Conservation (phyloP, 1,140 invertebrate genomes). For the Bombus balteatus region DNA sequence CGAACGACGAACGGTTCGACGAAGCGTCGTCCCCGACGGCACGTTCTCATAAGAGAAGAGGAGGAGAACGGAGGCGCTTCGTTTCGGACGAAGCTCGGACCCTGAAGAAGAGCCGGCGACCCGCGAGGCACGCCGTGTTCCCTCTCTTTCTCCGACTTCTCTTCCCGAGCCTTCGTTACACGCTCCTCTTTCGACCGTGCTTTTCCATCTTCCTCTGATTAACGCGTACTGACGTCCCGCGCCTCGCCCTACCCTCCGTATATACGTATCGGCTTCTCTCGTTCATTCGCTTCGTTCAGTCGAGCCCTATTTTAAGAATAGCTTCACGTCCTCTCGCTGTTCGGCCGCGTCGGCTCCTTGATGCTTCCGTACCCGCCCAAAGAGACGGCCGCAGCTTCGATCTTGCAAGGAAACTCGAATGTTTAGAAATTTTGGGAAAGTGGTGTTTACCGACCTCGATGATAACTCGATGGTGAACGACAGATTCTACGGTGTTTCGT, state of each 20-base stretch:
- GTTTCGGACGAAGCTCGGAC: constrained; percentile 79
- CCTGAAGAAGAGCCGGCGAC: constrained; percentile 80
- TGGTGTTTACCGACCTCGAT: no score
- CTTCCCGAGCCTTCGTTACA: constrained; percentile 37
- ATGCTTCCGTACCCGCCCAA: constrained; percentile 38
- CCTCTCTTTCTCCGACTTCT: constrained; percentile 66
- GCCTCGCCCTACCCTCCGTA: constrained; percentile 11
- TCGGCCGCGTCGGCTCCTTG: constrained; percentile 27
- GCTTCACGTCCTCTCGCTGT: constrained; percentile 61
- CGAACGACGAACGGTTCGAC: constrained; percentile 41
- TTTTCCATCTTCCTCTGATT: constrained; percentile 20
- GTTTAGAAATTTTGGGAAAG: neutral
- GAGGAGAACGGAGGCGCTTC: constrained; percentile 70
- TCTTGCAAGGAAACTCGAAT: neutral
- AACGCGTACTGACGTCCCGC: neutral
- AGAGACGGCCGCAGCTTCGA: neutral
- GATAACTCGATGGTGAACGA: neutral
- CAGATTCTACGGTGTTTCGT: no score
- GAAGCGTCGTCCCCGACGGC: constrained; percentile 46
- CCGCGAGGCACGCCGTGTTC: constrained; percentile 75
- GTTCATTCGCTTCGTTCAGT: constrained; percentile 52
- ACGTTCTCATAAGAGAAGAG: constrained; percentile 62
- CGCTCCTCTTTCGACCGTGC: constrained; percentile 30
- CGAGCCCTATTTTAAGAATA: constrained; percentile 73
- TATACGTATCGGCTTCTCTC: constrained; percentile 51